These are phyloP conservation scores for Paracentrotus lividus DNA, from an alignment of 53 echinoderm and acorn worm species.

Conservation along the genomic window DNA sequence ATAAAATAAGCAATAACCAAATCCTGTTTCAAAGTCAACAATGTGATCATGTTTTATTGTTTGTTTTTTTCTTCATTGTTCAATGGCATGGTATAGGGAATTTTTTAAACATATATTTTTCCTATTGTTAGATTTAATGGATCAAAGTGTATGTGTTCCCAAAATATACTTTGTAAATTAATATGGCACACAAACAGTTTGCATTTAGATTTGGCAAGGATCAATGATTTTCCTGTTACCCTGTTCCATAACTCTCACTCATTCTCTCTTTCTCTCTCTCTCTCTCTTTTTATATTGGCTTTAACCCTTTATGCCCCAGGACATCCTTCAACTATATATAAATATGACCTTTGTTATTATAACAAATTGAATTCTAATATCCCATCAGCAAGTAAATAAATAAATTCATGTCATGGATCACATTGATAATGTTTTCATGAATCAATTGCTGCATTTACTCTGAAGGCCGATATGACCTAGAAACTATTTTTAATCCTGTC, in stretches of 20 bases:
- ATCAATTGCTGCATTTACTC: neutral
- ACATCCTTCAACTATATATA: neutral
- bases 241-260: neutral
- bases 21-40: conserved; percentile 33
- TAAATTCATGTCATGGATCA: neutral
- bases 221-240: no score
- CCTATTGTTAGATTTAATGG: no score
- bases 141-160: no score
- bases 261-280: neutral
- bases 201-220: no score
- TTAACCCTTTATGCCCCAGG: neutral
- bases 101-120: neutral
- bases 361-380: neutral
- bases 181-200: no score
- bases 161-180: no score
- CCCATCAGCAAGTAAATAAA: neutral
- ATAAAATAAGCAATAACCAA: conserved; percentile 1
- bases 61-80: neutral
- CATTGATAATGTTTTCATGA: neutral
- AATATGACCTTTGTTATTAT: neutral
- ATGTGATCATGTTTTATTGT: neutral
- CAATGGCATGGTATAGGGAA: neutral
- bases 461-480: neutral
- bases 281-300: neutral
- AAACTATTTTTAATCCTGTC: conserved; percentile 31